Conservation (phyloP, 2,797 vertebrate genomes). For the Oreonectes daqikongensis region DNA sequence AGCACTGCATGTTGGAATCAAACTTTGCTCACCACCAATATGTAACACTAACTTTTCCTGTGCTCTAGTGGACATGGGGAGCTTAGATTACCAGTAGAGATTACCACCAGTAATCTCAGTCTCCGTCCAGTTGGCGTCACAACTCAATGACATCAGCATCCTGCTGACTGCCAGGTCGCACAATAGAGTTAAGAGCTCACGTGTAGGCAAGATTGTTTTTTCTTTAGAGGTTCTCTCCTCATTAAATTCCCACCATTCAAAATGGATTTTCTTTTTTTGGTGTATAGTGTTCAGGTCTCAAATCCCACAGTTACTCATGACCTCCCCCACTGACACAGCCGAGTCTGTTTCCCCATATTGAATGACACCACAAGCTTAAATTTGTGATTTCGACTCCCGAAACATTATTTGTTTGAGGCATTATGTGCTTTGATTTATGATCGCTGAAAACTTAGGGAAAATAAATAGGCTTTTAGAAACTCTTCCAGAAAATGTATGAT, state of each 20-base stretch:
- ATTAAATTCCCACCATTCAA: slow-evolving; percentile 43
- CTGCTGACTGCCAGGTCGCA: neutral
- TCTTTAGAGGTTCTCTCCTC: neutral
- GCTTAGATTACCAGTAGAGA: slow-evolving; percentile 45
- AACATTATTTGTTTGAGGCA: slow-evolving; percentile 39
- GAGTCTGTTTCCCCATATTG: slow-evolving; percentile 17
- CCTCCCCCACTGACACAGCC: slow-evolving; percentile 9
- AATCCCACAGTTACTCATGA: slow-evolving; percentile 39
- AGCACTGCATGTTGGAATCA: no score
- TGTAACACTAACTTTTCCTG: slow-evolving; percentile 1
- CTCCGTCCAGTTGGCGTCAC: neutral
- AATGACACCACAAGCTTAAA: slow-evolving; percentile 48
- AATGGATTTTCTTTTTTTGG: neutral
- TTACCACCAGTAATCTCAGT: slow-evolving; percentile 38
- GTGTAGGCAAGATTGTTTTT: neutral
- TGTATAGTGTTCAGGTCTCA: slow-evolving; percentile 27
- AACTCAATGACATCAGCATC: slow-evolving; percentile 21
- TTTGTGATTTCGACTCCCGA: slow-evolving; percentile 12
- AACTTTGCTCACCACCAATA: slow-evolving; percentile 10
- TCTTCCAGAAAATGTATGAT: slow-evolving; percentile 42
- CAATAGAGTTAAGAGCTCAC: neutral
- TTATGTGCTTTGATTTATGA: slow-evolving; percentile 51
- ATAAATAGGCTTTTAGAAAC: slow-evolving; percentile 43
- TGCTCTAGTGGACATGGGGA: slow-evolving; percentile 3
- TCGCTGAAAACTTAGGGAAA: slow-evolving; percentile 23